These are phyloP conservation scores for Ibycter americanus DNA, from an alignment of 2,797 vertebrate genomes.

Conservation along the genomic window DNA sequence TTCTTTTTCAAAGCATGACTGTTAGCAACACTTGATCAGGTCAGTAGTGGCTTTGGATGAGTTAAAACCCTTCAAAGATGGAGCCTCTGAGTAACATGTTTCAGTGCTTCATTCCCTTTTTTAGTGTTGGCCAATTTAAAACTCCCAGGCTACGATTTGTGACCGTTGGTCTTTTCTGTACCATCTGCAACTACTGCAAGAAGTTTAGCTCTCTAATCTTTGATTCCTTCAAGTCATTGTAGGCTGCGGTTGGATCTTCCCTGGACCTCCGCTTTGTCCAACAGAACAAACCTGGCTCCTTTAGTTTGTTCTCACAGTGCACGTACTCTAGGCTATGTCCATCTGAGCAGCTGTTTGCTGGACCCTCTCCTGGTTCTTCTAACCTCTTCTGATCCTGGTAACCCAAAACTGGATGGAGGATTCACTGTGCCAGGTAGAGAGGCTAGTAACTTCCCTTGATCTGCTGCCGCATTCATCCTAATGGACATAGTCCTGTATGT, in stretches of 20 bases:
- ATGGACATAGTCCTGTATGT: background rate
- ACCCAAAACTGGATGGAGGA: background rate
- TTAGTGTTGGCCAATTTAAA: background rate
- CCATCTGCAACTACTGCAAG: background rate
- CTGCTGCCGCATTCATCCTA: background rate
- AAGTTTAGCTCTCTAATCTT: background rate
- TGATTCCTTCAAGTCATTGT: background rate
- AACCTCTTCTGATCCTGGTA: background rate
- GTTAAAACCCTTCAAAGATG: background rate
- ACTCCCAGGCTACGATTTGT: background rate
- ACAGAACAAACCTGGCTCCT: background rate
- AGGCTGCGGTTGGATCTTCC: background rate
- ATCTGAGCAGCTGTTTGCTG: background rate
- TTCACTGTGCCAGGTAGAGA: background rate
- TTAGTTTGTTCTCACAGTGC: background rate
- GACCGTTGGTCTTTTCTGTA: background rate
- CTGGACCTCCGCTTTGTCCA: background rate
- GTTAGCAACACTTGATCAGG: background rate
- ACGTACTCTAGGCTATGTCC: background rate
- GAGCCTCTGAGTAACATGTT: background rate
- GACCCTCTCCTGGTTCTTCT: background rate
- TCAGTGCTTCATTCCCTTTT: background rate
- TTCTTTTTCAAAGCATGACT: background rate
- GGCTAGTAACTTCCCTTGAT: background rate
- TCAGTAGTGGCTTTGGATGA: background rate